A percentile compares a stretch with the other conserved stretches of the same genome.
phyloP scores from a whole-genome alignment of 2,113 vertebrate species.

The Pristiophorus japonicus region DNA sequence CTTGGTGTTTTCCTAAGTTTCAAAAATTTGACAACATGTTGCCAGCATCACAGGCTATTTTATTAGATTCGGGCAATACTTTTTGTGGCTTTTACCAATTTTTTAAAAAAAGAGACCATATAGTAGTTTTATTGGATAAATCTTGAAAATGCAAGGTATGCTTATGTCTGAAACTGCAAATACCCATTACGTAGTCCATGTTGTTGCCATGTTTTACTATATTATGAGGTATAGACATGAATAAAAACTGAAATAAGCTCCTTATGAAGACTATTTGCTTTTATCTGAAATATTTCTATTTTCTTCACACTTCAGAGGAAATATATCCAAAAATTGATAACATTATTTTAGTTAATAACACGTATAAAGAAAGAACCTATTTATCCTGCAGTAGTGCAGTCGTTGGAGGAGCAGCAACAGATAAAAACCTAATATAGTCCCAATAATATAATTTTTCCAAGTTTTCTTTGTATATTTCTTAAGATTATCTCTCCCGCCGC shows the following conservation, averaged over 20 bases:
- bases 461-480: not conserved
- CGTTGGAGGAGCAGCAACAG: not conserved
- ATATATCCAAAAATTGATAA: not conserved
- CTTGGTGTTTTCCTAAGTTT: not conserved
- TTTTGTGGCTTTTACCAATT: not conserved
- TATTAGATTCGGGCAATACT: not conserved
- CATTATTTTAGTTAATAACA: constrained; percentile 16
- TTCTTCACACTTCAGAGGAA: not conserved
- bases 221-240: not conserved
- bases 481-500: not conserved
- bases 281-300: not conserved
- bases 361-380: not conserved
- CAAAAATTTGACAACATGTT: not conserved
- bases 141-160: not conserved
- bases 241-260: not conserved
- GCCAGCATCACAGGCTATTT: not conserved
- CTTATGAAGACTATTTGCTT: not conserved
- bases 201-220: not conserved
- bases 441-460: not conserved
- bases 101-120: not conserved
- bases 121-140: not conserved
- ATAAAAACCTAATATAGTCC: not conserved
- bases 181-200: not conserved
- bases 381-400: not conserved
- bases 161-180: constrained; percentile 24